Conservation (phyloP, 2,888 invertebrate species). For the Papilio demoleus region DNA sequence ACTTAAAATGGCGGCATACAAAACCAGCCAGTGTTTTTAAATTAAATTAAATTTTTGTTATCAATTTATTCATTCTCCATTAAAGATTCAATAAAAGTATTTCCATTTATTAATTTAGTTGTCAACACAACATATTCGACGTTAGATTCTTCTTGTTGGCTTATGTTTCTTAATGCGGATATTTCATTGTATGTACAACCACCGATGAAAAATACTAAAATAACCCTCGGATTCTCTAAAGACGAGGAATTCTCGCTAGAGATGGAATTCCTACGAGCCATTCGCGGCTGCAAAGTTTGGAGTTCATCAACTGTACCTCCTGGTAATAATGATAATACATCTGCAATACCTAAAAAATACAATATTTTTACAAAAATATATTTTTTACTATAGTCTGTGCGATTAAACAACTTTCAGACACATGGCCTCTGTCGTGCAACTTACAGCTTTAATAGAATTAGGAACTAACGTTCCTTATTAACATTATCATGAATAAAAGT, state of each 20-base stretch:
- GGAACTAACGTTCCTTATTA: too few relatives aligned
- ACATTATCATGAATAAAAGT: too few relatives aligned
- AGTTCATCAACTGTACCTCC: conserved; percentile 89
- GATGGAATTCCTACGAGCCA: conserved; percentile 82
- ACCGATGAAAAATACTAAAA: conserved; percentile 97
- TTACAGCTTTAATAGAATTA: too few relatives aligned
- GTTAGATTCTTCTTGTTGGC: conserved; percentile 90
- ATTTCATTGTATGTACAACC: conserved; percentile 98
- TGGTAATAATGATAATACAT: conserved; percentile 92
- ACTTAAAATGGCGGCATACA: too few relatives aligned
- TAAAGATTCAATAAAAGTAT: conserved; percentile 90
- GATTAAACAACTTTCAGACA: too few relatives aligned
- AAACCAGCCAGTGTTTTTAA: too few relatives aligned
- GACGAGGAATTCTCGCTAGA: conserved; percentile 83
- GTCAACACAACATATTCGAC: conserved; percentile 96
- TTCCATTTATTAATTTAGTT: conserved; percentile 96
- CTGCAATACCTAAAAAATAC: conserved; percentile 86
- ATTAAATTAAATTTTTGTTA: background rate
- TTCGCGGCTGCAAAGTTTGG: conserved; percentile 83
- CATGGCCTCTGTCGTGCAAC: too few relatives aligned
- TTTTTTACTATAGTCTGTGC: background rate
- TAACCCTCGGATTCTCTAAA: conserved; percentile 86
- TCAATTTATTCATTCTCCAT: conserved; percentile 79
- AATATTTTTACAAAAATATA: background rate
- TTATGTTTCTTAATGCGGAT: conserved; percentile 88